Base-by-base conservation (phyloP, 2,888 invertebrate species). In the Drosophila lutescens region DNA sequence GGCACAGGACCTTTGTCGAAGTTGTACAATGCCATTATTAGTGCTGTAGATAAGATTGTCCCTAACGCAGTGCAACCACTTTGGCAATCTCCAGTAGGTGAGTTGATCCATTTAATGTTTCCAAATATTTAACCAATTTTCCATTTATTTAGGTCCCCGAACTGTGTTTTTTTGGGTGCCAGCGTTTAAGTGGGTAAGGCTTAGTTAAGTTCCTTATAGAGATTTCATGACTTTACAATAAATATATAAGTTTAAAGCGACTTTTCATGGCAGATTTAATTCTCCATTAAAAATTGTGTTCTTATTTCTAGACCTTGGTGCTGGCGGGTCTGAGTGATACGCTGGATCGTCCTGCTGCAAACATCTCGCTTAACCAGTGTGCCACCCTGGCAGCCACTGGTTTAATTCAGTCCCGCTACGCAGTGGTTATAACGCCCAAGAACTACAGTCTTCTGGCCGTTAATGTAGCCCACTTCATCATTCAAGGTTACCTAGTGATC, bases 101-200 rank as follows among this genome's bases (percentile, higher is more conserved):
- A 55, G 41, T 44, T 4, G 10, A 8, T 32, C 1, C 47, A 0
- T 30, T 9, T 15, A 36, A 26, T 5, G 9, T 41, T 2, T 7
- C 2, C 2, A 2, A 13, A 38, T 20, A 43, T 10, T 15, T 10
- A 2, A 1, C 2, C 2, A 3, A 7, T 2, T n/a, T 15, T 20
- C 40, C 51, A 38, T 54, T 12, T 50, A 41, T 54, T 8, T 49
- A 88, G 89, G 90, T 4, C 89, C 89, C 0, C 81, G 79, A 47
- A 90, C 89, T 0, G 77, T 90, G 8, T 90, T 90, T 50, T 90
- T 90, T 34, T 90, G 89, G 89, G 90, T 71, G 0, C 90, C 89
- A 0, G 0, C 86, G 0, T 79, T 86, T 7, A 90, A 90, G 65
- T 89, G 89, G 89, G 89, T 88, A 61, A 74, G 75, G 8, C 1